phyloP scores from a whole-genome alignment of 1,140 invertebrate species.

The Oedothorax gibbosus region DNA sequence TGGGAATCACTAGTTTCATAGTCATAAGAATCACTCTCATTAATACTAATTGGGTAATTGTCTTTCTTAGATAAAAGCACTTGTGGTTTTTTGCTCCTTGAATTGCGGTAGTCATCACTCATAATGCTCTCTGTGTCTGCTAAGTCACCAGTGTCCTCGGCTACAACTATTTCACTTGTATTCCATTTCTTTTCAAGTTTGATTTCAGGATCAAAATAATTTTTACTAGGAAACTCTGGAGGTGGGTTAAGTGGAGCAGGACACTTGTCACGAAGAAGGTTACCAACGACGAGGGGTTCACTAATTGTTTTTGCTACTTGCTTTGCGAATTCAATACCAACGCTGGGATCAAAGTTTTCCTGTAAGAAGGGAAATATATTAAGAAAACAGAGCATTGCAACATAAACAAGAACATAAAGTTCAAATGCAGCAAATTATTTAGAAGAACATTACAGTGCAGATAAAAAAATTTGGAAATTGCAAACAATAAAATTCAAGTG shows the following conservation, averaged over 20 bases:
- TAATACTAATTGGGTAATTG: constrained; percentile 4
- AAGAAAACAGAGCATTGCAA: background rate
- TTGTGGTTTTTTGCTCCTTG: too few species aligned
- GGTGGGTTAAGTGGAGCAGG: background rate
- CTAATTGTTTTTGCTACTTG: constrained; percentile 18
- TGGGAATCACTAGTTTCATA: background rate
- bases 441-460: too few species aligned
- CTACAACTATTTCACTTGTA: background rate
- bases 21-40: background rate
- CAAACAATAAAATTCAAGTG: too few species aligned
- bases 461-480: too few species aligned
- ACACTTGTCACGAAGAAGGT: background rate
- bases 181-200: background rate
- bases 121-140: background rate
- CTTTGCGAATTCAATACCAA: constrained; percentile 4
- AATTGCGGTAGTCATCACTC: background rate
- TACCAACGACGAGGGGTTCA: background rate
- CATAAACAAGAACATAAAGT: too few species aligned
- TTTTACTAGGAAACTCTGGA: background rate
- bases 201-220: background rate
- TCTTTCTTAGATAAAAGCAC: background rate
- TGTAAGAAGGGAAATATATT: background rate
- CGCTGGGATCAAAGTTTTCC: constrained; percentile 6
- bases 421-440: too few species aligned
- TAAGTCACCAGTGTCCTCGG: background rate